These are phyloP conservation scores for Neodiprion fabricii DNA, from an alignment of 1,140 invertebrate genomes.

Conservation along the genomic window DNA sequence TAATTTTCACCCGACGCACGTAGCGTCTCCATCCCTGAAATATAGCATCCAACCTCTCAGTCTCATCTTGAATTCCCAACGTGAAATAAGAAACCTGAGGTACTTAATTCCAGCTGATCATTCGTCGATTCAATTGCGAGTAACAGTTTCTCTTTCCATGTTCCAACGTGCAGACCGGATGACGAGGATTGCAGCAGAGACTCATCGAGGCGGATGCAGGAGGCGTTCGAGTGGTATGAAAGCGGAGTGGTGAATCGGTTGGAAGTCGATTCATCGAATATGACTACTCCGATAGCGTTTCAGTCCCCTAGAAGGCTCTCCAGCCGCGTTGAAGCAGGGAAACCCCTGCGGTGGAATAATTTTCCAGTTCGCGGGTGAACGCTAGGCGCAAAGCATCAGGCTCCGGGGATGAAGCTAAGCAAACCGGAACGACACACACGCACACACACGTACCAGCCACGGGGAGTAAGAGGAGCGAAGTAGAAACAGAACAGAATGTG, in stretches of 20 bases:
- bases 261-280: too few species aligned
- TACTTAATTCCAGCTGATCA: too few species aligned
- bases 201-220: too few species aligned
- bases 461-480: neutral
- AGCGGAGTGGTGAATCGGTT: too few species aligned
- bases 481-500: neutral
- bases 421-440: neutral
- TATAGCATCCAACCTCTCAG: too few species aligned
- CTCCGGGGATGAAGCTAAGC: neutral
- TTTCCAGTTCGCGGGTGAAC: conserved; percentile 4
- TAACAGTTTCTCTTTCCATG: too few species aligned
- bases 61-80: too few species aligned
- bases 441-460: neutral
- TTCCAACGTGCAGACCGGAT: too few species aligned
- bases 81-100: too few species aligned
- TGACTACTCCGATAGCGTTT: neutral
- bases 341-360: conserved; percentile 2
- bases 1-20: neutral
- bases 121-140: too few species aligned
- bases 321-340: neutral
- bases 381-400: neutral
- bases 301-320: neutral
- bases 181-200: too few species aligned
- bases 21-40: neutral
- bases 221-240: too few species aligned